Conservation (phyloP, 2,113 vertebrate species). For the Daphoenositta chrysoptera region DNA sequence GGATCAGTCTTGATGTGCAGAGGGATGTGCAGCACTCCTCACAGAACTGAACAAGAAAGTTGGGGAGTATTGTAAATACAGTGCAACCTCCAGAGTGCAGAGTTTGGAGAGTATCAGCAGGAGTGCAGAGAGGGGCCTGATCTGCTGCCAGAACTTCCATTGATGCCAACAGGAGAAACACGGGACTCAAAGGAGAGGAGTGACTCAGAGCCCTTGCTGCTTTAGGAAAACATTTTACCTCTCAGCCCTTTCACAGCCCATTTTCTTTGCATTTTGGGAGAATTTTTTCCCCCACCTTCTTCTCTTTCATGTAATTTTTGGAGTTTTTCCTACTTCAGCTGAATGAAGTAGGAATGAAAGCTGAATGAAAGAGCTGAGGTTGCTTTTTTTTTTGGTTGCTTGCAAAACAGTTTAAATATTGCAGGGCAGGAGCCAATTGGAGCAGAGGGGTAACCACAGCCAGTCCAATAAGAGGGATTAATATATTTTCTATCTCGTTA, state of each 20-base stretch:
- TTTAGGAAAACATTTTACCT: not conserved
- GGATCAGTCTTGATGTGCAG: not conserved
- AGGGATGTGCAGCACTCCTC: not conserved
- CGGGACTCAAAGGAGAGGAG: not conserved
- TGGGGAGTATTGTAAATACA: fast-evolving
- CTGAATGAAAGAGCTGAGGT: not conserved
- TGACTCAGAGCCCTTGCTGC: not conserved
- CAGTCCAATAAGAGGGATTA: not conserved
- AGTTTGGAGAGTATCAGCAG: not conserved
- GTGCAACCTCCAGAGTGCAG: not conserved
- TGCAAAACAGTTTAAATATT: not conserved
- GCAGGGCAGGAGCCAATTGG: not conserved
- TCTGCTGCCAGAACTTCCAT: not conserved
- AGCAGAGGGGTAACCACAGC: not conserved
- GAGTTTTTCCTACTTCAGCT: conserved; percentile 23
- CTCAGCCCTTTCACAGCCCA: conserved; percentile 22
- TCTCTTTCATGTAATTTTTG: not conserved
- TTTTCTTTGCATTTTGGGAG: conserved; percentile 11
- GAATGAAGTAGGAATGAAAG: too few relatives aligned
- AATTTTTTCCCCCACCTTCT: not conserved
- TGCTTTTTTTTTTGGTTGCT: not conserved
- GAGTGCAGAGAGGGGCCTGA: not conserved
- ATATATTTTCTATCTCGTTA: not conserved
- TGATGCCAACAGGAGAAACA: fast-evolving
- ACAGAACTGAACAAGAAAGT: not conserved